Evolutionary conservation across 2,888 invertebrate species (phyloP).

Genomic region (Fragum whitleyi): DNA sequence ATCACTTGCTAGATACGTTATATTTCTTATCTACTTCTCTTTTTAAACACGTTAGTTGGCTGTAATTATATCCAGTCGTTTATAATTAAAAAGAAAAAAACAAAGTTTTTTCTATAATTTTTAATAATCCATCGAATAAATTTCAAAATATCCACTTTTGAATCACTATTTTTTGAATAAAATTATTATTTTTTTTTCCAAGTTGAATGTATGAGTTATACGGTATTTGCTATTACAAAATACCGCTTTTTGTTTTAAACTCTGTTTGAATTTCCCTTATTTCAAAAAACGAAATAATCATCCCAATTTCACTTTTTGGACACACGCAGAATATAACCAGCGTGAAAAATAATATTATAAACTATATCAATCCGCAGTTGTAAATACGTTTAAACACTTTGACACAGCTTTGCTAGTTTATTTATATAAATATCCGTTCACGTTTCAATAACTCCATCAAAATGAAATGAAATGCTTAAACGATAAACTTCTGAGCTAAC

Average conservation of each 20-base stretch:
- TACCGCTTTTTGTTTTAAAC: too few species aligned
- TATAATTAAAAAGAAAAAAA: too few species aligned
- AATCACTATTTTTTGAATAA: too few species aligned
- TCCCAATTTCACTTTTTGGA: not conserved
- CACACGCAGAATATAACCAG: not conserved
- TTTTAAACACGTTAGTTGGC: not conserved
- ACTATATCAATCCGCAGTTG: not conserved
- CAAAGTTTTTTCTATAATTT: too few species aligned
- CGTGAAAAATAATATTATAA: not conserved
- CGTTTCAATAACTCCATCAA: constrained; percentile 23
- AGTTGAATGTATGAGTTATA: too few species aligned
- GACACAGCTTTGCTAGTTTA: constrained; percentile 7
- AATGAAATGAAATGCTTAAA: constrained; percentile 19
- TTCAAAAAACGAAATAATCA: too few species aligned
- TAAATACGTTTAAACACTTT: constrained; percentile 13
- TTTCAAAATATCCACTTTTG: too few species aligned
- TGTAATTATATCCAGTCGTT: too few species aligned
- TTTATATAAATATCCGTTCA: constrained; percentile 25
- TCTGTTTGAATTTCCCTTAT: too few species aligned
- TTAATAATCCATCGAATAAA: too few species aligned
- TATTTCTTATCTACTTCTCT: not conserved
- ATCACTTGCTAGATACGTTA: not conserved
- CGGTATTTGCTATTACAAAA: too few species aligned
- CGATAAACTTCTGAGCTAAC: not conserved
- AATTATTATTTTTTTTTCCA: too few species aligned